phyloP scores from a whole-genome alignment of 2,888 invertebrate genomes.

The Strigamia transsilvanica region DNA sequence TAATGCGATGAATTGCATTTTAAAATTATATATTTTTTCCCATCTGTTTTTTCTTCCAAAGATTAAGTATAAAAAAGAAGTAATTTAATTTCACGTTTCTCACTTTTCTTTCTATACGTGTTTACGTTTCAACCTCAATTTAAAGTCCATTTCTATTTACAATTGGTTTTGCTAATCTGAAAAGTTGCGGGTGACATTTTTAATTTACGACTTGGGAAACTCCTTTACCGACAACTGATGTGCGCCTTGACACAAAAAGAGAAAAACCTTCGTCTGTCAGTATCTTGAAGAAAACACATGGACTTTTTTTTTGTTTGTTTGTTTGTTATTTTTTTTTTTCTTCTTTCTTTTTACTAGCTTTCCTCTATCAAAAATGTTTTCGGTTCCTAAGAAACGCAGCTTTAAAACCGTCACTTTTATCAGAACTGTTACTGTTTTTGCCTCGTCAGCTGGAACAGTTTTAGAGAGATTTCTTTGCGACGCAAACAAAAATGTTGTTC shows the following conservation, averaged over 20 bases:
- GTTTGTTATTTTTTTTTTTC: neutral
- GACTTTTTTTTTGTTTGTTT: conserved; percentile 23
- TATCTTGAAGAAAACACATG: conserved; percentile 23
- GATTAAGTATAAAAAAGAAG: neutral
- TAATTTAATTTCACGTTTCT: conserved; percentile 1
- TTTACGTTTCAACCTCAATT: neutral
- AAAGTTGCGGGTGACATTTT: conserved; percentile 44
- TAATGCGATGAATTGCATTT: conserved; percentile 25
- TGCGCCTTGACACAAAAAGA: conserved; percentile 26
- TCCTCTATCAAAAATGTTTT: conserved; percentile 36
- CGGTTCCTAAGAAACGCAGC: conserved; percentile 32
- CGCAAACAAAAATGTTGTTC: neutral
- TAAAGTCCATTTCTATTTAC: conserved; percentile 44
- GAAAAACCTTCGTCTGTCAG: conserved; percentile 30
- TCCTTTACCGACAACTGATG: conserved; percentile 4
- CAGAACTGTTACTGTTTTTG: conserved; percentile 31
- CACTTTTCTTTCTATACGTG: neutral
- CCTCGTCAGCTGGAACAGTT: conserved; percentile 19
- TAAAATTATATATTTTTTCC: neutral
- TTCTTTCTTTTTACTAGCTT: neutral
- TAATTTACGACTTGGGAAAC: conserved; percentile 43
- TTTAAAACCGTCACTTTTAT: conserved; percentile 37
- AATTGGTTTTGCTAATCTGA: conserved; percentile 34
- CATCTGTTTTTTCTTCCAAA: neutral
- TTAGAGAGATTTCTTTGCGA: conserved; percentile 23